A percentile compares a stretch with the other conserved stretches of the same genome.
phyloP scores from a whole-genome alignment of 2,113 vertebrate species.

The Sminthopsis crassicaudata region DNA sequence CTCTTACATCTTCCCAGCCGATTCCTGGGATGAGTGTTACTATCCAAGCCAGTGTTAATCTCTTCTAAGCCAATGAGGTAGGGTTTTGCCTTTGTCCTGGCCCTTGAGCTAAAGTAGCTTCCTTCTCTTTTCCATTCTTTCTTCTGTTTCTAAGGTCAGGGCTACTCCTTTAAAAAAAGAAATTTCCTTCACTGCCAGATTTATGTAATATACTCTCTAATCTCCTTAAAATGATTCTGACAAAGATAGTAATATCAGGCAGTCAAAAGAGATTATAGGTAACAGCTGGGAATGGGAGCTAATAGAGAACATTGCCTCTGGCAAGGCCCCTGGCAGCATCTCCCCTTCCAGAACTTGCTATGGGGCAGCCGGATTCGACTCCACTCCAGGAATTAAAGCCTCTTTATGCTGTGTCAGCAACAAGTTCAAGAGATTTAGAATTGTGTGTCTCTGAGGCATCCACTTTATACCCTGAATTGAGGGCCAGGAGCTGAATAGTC shows the following conservation, averaged over 20 bases:
- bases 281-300: neutral
- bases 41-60: neutral
- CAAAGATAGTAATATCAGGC: neutral
- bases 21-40: neutral
- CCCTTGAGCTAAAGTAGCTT: neutral
- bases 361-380: neutral
- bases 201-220: neutral
- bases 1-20: neutral
- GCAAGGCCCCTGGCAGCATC: neutral
- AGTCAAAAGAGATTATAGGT: slow-evolving; percentile 3
- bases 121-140: neutral
- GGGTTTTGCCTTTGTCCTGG: neutral
- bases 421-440: neutral
- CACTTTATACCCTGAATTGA: neutral
- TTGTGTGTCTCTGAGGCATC: neutral
- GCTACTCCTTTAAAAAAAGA: neutral
- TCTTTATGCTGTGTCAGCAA: neutral
- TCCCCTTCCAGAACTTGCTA: neutral
- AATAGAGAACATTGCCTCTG: neutral
- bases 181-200: neutral
- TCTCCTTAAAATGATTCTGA: neutral
- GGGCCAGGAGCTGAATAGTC: neutral
- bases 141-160: neutral
- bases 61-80: neutral
- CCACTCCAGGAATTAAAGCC: neutral